These are phyloP conservation scores for Notechis scutatus DNA, from an alignment of 2,113 vertebrate species.

Conservation along the genomic window DNA sequence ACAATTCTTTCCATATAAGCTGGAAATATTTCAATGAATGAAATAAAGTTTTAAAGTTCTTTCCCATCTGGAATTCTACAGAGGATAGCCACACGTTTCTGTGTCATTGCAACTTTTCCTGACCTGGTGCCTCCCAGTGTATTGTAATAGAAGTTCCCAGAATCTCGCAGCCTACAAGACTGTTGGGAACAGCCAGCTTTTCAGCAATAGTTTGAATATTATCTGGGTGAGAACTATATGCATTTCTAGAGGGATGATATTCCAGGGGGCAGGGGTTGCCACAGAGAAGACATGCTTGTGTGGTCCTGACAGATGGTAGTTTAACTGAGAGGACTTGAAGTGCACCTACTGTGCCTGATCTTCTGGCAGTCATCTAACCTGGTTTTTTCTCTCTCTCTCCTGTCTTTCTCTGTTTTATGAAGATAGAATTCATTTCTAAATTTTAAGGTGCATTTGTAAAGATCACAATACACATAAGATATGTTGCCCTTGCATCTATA, in stretches of 20 bases:
- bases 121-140: too few species aligned
- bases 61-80: not conserved
- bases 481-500: not conserved
- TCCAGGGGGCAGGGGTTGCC: not conserved
- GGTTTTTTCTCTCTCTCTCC: rapidly evolving
- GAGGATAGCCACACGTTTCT: not conserved
- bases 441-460: not conserved
- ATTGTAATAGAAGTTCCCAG: too few species aligned
- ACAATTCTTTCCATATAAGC: not conserved
- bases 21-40: not conserved
- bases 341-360: not conserved
- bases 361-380: not conserved
- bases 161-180: not conserved
- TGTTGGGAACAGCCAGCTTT: not conserved
- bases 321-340: not conserved
- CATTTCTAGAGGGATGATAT: not conserved
- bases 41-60: not conserved
- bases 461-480: not conserved
- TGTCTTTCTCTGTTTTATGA: not conserved
- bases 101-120: too few species aligned
- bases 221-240: not conserved
- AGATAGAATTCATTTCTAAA: not conserved
- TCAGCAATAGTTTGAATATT: not conserved
- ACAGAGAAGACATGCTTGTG: not conserved
- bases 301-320: not conserved